Evolutionary conservation across 2,888 invertebrate genomes (phyloP), one percentile per base, ranked within the genome.

Genomic region (Actias luna): DNA sequence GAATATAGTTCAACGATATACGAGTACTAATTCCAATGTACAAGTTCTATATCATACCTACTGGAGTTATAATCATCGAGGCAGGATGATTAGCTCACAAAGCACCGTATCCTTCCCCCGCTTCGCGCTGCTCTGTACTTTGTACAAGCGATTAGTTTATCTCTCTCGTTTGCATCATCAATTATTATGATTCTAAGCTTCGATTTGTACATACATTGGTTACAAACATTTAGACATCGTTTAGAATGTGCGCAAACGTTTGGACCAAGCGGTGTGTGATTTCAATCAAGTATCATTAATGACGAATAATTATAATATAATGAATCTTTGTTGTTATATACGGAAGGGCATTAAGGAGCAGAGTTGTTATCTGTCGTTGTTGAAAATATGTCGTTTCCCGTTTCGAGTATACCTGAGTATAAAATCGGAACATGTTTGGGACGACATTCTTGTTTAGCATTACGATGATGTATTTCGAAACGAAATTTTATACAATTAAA

Each of bases 141-240:
- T 50, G 46, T 50, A 50, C 55, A n/a, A 29, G 7, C n/a, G 29
- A 29, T 55, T 55, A 55, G 29, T 55, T 29, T 55, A 55, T 55
- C 55, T 27, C 55, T 27, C n/a, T 27, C 29, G 55, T 16, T 55
- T 55, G 55, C 55, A 55, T 55, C 55, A 55, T 29, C 29, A 55
- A 55, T 55, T 55, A 55, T n/a, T 55, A 50, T 50, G 46, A 22
- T 50, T 50, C 46, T 50, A 50, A 50, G 12, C 46, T 50, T 25
- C 46, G 22, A 25, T 8, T 50, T 50, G 12, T 22, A 46, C 22
- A 46, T 22, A 7, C 18, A 46, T 46, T 46, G 22, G 46, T 7
- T 22, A 46, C 22, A 46, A 22, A 25, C 25, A 25, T 50, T 22
- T 25, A 25, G 14, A 50, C 12, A 25, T 3, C 12, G 46, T 50